phyloP scores from a whole-genome alignment of 1,140 invertebrate species.

The Hypsibius dujardini region DNA sequence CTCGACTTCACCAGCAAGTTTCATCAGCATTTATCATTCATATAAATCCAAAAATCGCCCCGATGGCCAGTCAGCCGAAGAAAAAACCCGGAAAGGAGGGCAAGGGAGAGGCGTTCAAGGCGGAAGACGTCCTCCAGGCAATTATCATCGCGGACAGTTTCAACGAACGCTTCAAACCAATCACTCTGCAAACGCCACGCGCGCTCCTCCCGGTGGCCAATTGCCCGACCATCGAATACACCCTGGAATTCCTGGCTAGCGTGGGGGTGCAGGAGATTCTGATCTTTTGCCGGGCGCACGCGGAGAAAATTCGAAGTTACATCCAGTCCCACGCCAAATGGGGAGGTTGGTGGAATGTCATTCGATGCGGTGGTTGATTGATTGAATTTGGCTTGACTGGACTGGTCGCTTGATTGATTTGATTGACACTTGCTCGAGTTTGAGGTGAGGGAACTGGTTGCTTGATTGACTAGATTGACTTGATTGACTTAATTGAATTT shows the following conservation, averaged over 20 bases:
- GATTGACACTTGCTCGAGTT: no score
- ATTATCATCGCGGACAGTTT: constrained; percentile 70
- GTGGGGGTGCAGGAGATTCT: constrained; percentile 70
- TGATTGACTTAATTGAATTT: no score
- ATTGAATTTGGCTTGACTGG: no score
- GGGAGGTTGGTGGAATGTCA: no score
- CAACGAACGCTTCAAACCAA: constrained; percentile 51
- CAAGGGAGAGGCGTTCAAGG: constrained; percentile 26
- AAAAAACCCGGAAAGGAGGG: constrained; percentile 21
- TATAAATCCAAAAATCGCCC: no score
- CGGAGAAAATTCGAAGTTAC: constrained; percentile 50
- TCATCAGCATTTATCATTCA: no score
- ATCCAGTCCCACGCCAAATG: constrained; percentile 38
- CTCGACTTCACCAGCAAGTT: no score
- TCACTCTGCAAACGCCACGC: constrained; percentile 38
- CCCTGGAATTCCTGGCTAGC: constrained; percentile 57
- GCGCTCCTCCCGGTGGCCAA: constrained; percentile 61
- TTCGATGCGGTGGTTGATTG: no score
- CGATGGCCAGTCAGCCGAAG: constrained; percentile 6
- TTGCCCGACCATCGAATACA: constrained; percentile 60
- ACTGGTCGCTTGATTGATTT: no score
- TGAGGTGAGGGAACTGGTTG: no score
- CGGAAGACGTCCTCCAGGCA: constrained; percentile 61
- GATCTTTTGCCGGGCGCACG: constrained; percentile 56
- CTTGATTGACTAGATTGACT: no score